A percentile compares a stretch with the other conserved stretches of the same genome.
phyloP scores from a whole-genome alignment of 2,113 vertebrate species.

The Lanius collurio region DNA sequence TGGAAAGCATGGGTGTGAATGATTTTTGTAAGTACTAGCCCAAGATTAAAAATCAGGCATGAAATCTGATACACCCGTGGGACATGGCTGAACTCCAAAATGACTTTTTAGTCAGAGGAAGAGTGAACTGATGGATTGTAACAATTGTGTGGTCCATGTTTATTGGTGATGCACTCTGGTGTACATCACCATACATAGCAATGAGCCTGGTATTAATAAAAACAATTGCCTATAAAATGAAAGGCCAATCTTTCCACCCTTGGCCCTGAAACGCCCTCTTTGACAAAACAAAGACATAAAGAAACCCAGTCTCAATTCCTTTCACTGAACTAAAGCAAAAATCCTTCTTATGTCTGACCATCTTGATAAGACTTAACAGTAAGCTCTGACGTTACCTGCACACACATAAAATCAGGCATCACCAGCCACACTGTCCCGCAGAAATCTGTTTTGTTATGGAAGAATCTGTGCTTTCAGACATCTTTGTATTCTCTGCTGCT shows the following conservation, averaged over 20 bases:
- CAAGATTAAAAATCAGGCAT: neutral
- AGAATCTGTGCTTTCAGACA: neutral
- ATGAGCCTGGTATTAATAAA: neutral
- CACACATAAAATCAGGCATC: neutral
- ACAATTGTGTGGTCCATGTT: neutral
- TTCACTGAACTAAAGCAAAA: neutral
- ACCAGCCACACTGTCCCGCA: neutral
- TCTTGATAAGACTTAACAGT: neutral
- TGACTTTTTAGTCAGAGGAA: neutral
- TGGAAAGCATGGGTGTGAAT: neutral
- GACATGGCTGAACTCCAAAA: neutral
- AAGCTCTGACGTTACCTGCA: neutral
- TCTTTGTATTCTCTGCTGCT: neutral
- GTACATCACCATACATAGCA: neutral
- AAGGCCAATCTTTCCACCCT: neutral
- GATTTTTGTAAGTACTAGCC: neutral
- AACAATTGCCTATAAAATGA: neutral
- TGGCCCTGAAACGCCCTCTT: neutral
- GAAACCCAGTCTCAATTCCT: neutral
- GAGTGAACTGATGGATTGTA: neutral
- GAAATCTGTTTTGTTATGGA: neutral
- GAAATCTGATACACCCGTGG: neutral
- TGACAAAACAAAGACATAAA: neutral
- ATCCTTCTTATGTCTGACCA: neutral
- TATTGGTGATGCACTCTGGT: neutral